Base-by-base conservation (phyloP, 2,888 invertebrate species). In the Acronicta alni region DNA sequence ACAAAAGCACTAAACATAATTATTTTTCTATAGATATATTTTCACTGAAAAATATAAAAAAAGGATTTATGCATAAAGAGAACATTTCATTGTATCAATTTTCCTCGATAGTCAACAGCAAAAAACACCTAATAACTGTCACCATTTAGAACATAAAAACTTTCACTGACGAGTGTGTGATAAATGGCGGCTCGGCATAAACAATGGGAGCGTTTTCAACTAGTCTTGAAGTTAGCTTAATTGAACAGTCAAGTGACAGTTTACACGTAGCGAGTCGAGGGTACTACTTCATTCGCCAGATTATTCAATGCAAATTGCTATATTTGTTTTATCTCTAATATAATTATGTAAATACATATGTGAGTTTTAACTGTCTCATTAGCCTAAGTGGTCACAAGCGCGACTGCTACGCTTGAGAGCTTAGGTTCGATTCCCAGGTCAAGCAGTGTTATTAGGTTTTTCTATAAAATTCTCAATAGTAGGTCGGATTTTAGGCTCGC, bases 191-290 rank as follows among this genome's bases (percentile, higher is more conserved):
- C 23, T 8, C 32, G 43, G 38, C 45, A 49, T 38, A 43, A 72
- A 76, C 73, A 68, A 60, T 72, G 23, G 49, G 20, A 46, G 41
- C 51, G 43, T 60, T 72, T 44, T 52, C 54, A 65, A 62, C 52
- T 63, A 56, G 53, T 63, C 59, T 59, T 56, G 39, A 65, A 74
- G 60, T 65, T 65, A 56, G 48, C 56, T 43, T 76, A 74, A 74
- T 74, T 74, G 76, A 72, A 72, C 73, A 72, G 55, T 44, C 48
- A 64, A 64, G 45, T 75, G 76, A 64, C 64, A 62, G 57, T 53
- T 67, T 49, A 47, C 61, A 58, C 41, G 42, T 38, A 42, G 39
- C 35, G 26, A 41, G 41, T 45, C 35, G 41, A 35, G 48, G 52
- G 16, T 39, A 43, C 32, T 43, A 12, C 10, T 18, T 54, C 12